phyloP scores from a whole-genome alignment of 2,113 vertebrate genomes.

The Oplegnathus fasciatus region DNA sequence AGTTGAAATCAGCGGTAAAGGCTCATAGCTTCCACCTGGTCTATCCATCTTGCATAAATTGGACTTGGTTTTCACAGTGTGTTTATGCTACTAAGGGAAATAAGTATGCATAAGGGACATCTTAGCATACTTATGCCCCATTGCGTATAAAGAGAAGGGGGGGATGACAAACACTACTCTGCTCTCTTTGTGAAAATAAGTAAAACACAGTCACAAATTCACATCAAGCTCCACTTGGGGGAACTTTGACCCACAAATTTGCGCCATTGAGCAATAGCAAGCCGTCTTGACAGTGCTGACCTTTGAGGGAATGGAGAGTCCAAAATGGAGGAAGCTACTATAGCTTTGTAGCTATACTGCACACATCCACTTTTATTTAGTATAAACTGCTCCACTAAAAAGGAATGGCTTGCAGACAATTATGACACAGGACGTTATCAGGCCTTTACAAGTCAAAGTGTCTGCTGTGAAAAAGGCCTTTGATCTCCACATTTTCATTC shows the following conservation, averaged over 20 bases:
- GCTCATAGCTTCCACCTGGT: background rate
- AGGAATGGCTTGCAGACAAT: background rate
- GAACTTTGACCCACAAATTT: background rate
- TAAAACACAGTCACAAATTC: background rate
- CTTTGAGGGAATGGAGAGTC: too few species aligned
- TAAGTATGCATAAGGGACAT: background rate
- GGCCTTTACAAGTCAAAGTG: background rate
- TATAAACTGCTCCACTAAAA: too few species aligned
- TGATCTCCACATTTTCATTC: background rate
- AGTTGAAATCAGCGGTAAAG: background rate
- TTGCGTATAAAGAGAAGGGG: background rate
- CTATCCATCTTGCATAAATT: background rate
- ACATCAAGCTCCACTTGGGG: background rate
- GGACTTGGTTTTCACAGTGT: background rate
- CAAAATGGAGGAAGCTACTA: too few species aligned
- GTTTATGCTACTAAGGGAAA: background rate
- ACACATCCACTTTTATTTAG: background rate
- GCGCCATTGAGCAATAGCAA: too few species aligned
- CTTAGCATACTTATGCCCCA: background rate
- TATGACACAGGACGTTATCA: background rate
- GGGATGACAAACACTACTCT: background rate
- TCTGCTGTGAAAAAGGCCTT: background rate
- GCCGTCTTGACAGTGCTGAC: too few species aligned
- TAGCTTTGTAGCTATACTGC: background rate
- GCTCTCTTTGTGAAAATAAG: background rate